Percentiles rank a stretch among this genome's conserved stretches.
Evolutionary conservation across 2,113 vertebrate species (phyloP).

Genomic region (Plestiodon gilberti): DNA sequence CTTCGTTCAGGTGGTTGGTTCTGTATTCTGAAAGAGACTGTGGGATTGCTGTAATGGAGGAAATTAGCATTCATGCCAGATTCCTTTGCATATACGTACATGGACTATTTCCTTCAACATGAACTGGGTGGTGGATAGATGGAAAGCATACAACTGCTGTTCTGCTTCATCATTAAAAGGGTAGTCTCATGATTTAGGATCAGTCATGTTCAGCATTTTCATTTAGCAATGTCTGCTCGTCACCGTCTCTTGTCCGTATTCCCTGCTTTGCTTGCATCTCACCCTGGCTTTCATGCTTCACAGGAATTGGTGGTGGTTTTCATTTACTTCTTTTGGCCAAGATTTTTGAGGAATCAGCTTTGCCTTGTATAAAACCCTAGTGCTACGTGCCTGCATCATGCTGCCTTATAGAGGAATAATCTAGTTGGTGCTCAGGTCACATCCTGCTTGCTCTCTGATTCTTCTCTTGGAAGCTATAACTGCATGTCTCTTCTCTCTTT

Average conservation of each 20-base stretch:
- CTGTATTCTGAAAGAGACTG: not conserved
- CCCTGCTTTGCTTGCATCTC: conserved; percentile 5
- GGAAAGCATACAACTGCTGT: not conserved
- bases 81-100: not conserved
- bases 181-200: conserved; percentile 2
- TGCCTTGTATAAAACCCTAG: conserved; percentile 3
- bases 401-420: not conserved
- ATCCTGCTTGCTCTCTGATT: not conserved
- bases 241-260: conserved; percentile 1
- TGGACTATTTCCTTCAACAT: not conserved
- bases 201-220: not conserved
- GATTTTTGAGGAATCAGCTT: conserved; percentile 1
- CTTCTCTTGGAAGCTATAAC: not conserved
- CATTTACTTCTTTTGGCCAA: not conserved
- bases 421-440: not conserved
- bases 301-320: conserved; percentile 2
- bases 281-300: conserved; percentile 1
- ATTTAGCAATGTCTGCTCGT: not conserved
- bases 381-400: not conserved
- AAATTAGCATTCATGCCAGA: not conserved
- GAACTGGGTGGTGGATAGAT: not conserved
- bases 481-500: conserved; percentile 22
- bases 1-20: not conserved
- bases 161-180: not conserved
- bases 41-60: not conserved